Evolutionary conservation across 2,113 vertebrate genomes (phyloP).

Genomic region (Burhinus bistriatus): DNA sequence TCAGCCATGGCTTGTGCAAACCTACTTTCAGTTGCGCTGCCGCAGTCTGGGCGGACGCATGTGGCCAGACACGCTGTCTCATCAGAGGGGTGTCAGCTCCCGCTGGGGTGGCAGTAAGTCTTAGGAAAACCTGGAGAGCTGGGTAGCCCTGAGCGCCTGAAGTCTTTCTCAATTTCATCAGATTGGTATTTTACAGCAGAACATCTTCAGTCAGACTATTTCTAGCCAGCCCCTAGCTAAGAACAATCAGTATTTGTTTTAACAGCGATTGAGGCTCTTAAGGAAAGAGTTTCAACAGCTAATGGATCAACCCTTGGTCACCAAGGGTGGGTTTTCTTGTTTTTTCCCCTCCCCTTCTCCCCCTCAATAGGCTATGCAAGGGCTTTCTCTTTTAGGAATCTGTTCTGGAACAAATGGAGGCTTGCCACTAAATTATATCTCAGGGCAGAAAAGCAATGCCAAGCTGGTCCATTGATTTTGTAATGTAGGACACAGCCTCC

Average conservation of each 20-base stretch:
- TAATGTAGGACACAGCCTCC: slow-evolving; percentile 39
- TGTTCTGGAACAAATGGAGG: neutral
- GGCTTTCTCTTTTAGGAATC: slow-evolving; percentile 5
- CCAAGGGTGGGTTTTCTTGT: neutral
- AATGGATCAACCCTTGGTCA: neutral
- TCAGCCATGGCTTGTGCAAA: slow-evolving; percentile 30
- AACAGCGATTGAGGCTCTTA: neutral
- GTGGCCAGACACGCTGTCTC: slow-evolving; percentile 1
- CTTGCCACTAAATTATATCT: neutral
- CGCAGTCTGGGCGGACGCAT: neutral
- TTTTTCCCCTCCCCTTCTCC: neutral
- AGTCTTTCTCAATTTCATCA: neutral
- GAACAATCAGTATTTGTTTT: slow-evolving; percentile 37
- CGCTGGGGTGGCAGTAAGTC: neutral
- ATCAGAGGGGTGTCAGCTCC: slow-evolving; percentile 3
- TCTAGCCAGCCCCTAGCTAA: neutral
- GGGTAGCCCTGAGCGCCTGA: neutral
- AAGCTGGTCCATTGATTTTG: neutral
- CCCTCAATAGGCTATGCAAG: neutral
- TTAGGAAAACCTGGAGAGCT: neutral
- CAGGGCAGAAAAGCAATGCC: slow-evolving; percentile 18
- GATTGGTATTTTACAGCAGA: neutral
- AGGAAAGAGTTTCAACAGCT: slow-evolving; percentile 15
- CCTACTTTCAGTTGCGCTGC: neutral
- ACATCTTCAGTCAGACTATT: neutral